Conservation (phyloP, 2,888 invertebrate species). For the Exocentrus adspersus region DNA sequence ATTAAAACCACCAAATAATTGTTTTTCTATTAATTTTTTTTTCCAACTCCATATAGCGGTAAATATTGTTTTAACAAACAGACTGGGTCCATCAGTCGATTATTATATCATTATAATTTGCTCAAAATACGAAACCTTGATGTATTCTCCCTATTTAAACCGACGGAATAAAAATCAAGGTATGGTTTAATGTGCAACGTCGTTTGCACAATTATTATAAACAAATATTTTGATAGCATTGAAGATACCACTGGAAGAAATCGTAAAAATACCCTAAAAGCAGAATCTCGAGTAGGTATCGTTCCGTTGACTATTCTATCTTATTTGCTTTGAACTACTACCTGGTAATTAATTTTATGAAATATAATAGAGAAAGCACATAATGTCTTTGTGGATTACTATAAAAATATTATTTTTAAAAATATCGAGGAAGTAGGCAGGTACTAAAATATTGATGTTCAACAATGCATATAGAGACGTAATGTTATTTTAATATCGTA, state of each 20-base stretch:
- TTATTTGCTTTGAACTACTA: no score
- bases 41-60: no score
- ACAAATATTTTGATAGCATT: slow-evolving; percentile 20
- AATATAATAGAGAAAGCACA: no score
- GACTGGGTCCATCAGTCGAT: neutral
- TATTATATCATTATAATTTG: neutral
- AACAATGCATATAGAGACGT: neutral
- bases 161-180: neutral
- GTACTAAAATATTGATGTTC: neutral
- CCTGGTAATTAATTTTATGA: no score
- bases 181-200: neutral
- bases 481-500: slow-evolving; percentile 12
- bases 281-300: no score
- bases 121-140: slow-evolving; percentile 1
- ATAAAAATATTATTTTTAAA: neutral
- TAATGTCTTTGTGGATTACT: no score
- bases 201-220: neutral
- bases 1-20: no score
- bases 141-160: neutral
- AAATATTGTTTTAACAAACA: no score
- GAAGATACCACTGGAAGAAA: slow-evolving; percentile 8
- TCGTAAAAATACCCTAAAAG: slow-evolving; percentile 1
- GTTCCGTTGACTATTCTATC: no score
- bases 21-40: no score
- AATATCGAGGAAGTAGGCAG: neutral